Percentiles rank a stretch among this genome's conserved stretches.
Conservation (phyloP, 2,113 vertebrate species). For the Anguilla japonica region DNA sequence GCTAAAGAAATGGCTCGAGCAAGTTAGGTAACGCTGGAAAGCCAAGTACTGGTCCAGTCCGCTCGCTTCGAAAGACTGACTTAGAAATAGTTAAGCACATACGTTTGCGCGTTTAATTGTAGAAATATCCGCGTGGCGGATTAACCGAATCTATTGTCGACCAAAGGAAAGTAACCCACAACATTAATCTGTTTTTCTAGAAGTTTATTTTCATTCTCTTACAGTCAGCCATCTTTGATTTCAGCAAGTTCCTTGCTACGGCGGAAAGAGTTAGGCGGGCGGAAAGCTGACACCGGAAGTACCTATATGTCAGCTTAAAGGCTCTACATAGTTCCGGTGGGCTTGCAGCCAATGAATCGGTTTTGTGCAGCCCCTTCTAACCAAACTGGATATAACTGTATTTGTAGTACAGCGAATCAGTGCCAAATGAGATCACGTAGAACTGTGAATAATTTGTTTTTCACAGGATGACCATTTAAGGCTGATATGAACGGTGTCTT, state of each 20-base stretch:
- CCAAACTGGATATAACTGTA: too few relatives aligned
- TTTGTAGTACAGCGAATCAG: not conserved
- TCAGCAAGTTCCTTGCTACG: constrained; percentile 26
- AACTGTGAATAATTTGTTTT: too few relatives aligned
- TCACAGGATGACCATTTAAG: too few relatives aligned
- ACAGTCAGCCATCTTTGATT: constrained; percentile 62
- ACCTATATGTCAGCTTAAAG: not conserved
- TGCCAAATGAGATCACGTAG: too few relatives aligned
- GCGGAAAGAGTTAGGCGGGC: not conserved
- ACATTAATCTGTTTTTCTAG: constrained; percentile 14
- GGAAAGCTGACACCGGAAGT: not conserved
- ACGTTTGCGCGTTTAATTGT: not conserved
- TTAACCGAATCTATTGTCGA: not conserved
- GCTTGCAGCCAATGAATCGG: too few relatives aligned
- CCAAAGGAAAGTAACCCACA: not conserved
- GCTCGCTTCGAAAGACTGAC: not conserved
- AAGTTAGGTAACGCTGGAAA: not conserved
- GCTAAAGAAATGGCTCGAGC: not conserved
- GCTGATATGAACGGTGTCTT: too few relatives aligned
- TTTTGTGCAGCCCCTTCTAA: too few relatives aligned
- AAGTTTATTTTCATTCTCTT: constrained; percentile 23
- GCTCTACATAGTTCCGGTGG: not conserved
- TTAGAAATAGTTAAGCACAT: not conserved
- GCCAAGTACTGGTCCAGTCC: not conserved
- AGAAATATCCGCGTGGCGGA: not conserved